phyloP scores from a whole-genome alignment of 2,113 vertebrate genomes.

The Dolichallabes microphthalmus region DNA sequence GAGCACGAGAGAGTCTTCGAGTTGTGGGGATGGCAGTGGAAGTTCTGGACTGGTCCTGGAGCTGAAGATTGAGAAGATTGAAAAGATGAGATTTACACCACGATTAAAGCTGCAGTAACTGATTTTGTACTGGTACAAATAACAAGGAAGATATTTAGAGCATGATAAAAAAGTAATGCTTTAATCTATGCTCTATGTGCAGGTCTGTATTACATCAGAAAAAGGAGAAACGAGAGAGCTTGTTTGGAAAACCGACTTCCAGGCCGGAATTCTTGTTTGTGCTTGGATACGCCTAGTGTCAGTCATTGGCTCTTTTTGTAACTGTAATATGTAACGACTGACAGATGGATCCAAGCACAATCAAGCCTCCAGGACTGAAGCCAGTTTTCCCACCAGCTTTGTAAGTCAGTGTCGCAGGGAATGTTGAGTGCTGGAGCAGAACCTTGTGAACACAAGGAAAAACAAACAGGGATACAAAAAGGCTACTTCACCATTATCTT shows the following conservation, averaged over 20 bases:
- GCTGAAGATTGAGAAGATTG: conserved; percentile 48
- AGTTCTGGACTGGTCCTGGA: conserved; percentile 80
- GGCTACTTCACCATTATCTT: too few species aligned
- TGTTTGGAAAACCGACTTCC: neutral
- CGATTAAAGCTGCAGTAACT: neutral
- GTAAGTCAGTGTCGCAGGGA: too few species aligned
- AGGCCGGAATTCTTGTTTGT: neutral
- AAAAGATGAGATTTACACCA: neutral
- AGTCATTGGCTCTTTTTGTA: neutral
- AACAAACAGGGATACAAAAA: too few species aligned
- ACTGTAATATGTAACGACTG: too few species aligned
- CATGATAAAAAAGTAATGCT: neutral
- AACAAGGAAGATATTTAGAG: neutral
- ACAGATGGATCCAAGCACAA: too few species aligned
- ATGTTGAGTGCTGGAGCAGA: too few species aligned
- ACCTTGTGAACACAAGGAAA: too few species aligned
- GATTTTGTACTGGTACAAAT: neutral
- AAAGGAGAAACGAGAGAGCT: neutral
- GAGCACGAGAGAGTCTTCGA: conserved; percentile 89
- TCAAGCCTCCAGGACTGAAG: too few species aligned
- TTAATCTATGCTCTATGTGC: neutral
- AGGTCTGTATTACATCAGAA: neutral
- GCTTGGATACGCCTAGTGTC: neutral
- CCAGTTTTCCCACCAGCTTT: too few species aligned
- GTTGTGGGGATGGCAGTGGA: conserved; percentile 88